These are phyloP conservation scores for Ectemnius continuus DNA, from an alignment of 2,888 invertebrate genomes.

Conservation along the genomic window DNA sequence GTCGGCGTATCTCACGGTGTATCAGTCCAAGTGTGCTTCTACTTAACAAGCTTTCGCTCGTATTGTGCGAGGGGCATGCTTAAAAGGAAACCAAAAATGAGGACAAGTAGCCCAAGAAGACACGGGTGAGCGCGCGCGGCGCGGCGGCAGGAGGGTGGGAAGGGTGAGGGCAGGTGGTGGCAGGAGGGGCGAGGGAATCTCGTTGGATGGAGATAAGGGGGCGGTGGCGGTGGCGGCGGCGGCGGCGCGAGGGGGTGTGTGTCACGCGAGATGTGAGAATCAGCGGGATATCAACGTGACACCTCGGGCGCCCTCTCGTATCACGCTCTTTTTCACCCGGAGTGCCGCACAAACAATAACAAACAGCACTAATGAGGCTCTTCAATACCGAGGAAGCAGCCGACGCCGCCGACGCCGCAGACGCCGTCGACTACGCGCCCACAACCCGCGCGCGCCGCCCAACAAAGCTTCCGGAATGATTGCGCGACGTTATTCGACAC, in stretches of 20 bases:
- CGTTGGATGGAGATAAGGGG: neutral
- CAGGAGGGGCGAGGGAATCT: neutral
- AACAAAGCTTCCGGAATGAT: constrained; percentile 64
- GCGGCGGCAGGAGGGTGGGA: constrained; percentile 31
- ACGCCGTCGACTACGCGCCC: constrained; percentile 1
- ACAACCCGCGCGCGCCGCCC: constrained; percentile 22
- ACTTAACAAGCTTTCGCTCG: constrained; percentile 77
- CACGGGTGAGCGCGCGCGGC: constrained; percentile 8
- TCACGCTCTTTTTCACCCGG: constrained; percentile 69
- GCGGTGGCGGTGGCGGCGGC: constrained; percentile 36
- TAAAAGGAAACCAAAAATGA: constrained; percentile 78
- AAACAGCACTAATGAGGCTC: constrained; percentile 78
- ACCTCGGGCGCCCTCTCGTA: constrained; percentile 76
- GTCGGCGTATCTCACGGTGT: constrained; percentile 55
- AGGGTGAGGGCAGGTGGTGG: constrained; percentile 38
- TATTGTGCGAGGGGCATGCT: constrained; percentile 72
- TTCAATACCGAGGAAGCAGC: constrained; percentile 71
- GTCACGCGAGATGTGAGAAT: constrained; percentile 72
- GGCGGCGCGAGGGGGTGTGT: constrained; percentile 40
- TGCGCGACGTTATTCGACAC: constrained; percentile 55
- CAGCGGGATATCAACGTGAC: constrained; percentile 75
- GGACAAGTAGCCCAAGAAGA: constrained; percentile 73
- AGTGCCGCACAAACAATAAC: constrained; percentile 76
- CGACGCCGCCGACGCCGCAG: constrained; percentile 39
- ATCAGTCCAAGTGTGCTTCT: constrained; percentile 75